phyloP scores from a whole-genome alignment of 2,888 invertebrate species.

The Pterostichus madidus region DNA sequence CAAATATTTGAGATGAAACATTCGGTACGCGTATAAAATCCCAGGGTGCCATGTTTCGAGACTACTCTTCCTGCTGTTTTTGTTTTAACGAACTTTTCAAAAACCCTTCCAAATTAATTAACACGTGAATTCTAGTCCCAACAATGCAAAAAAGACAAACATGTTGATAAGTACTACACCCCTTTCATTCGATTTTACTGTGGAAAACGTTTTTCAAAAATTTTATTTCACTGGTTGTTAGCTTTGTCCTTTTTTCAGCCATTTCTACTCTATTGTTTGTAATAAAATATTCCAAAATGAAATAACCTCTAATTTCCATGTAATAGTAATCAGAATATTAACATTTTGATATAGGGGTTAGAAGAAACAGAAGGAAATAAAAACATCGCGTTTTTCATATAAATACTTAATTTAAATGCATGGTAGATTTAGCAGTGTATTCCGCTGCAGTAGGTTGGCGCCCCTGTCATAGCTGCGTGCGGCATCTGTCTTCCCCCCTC shows the following conservation, averaged over 20 bases:
- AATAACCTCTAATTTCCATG: background rate
- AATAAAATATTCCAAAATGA: no score
- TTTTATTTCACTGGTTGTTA: conserved; percentile 34
- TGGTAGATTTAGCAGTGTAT: conserved; percentile 58
- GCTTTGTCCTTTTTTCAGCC: background rate
- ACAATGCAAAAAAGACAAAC: conserved; percentile 52
- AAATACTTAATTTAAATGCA: conserved; percentile 66
- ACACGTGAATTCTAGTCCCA: conserved; percentile 69
- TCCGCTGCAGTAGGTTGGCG: conserved; percentile 30
- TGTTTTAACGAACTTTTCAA: conserved; percentile 71
- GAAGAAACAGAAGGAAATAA: conserved; percentile 9
- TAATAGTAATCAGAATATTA: conserved; percentile 4
- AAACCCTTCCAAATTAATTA: conserved; percentile 70
- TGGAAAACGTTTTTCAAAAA: conserved; percentile 25
- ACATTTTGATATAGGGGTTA: background rate
- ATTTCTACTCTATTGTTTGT: no score
- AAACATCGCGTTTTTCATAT: conserved; percentile 52
- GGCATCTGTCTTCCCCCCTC: conserved; percentile 49
- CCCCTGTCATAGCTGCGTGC: conserved; percentile 10
- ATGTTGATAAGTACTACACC: conserved; percentile 18
- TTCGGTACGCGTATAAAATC: conserved; percentile 45
- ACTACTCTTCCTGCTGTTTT: conserved; percentile 54
- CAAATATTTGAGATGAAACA: conserved; percentile 57
- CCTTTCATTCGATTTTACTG: background rate
- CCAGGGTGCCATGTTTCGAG: conserved; percentile 43